These are phyloP conservation scores for Drosophila nr. fundita DNA, from an alignment of 2,888 invertebrate species.

Conservation along the genomic window DNA sequence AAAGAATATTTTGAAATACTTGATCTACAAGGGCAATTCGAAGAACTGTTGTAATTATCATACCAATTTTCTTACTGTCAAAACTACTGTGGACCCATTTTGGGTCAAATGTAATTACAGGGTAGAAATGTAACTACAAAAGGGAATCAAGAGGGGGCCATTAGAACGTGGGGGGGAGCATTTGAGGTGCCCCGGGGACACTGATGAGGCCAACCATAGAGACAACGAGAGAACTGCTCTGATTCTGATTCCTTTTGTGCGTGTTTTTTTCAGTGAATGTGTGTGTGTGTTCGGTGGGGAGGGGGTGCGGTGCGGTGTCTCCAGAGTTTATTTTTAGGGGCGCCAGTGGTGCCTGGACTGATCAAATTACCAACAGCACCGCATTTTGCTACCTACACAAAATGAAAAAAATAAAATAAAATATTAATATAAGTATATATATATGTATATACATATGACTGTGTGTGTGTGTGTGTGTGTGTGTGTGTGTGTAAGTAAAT, in stretches of 20 bases:
- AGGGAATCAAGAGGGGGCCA: conserved; percentile 22
- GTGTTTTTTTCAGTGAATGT: conserved; percentile 2
- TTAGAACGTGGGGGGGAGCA: conserved; percentile 35
- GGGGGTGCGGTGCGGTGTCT: neutral
- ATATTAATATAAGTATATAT: conserved; percentile 2
- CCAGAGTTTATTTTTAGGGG: conserved; percentile 18
- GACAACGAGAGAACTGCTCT: conserved; percentile 14
- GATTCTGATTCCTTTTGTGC: conserved; percentile 22
- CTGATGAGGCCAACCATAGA: conserved; percentile 21
- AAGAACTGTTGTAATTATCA: neutral
- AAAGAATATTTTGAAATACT: neutral
- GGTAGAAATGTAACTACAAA: conserved; percentile 28
- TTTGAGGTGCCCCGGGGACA: conserved; percentile 54
- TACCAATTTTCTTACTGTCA: neutral
- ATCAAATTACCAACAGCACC: conserved; percentile 52
- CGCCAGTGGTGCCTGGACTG: conserved; percentile 43
- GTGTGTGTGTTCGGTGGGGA: neutral
- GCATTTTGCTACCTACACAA: conserved; percentile 18
- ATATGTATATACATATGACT: neutral
- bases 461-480: neutral
- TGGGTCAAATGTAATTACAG: conserved; percentile 9
- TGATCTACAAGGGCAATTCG: neutral
- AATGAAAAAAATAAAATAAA: neutral
- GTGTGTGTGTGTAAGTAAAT: conserved; percentile 27
- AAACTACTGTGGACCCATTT: neutral